These are phyloP conservation scores for Nephrotoma appendiculata DNA, from an alignment of 2,888 invertebrate species.

Conservation along the genomic window DNA sequence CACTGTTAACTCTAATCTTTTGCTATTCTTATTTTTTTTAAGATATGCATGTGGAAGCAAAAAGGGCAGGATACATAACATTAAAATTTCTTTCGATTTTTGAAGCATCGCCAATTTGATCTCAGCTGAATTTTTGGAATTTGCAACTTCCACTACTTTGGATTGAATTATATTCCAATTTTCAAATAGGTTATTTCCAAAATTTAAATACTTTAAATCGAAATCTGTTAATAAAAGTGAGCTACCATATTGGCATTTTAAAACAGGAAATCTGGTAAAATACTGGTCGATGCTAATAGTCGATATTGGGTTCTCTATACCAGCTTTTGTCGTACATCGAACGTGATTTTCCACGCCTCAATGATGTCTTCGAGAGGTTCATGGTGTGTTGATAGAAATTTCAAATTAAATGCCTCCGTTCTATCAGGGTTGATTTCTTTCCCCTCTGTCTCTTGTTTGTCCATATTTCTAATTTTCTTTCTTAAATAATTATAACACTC, in stretches of 20 bases:
- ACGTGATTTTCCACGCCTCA: background rate
- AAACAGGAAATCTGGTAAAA: background rate
- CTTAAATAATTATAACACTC: background rate
- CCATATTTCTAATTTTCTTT: background rate
- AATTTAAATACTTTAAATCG: background rate
- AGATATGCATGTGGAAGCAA: background rate
- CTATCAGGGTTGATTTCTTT: background rate
- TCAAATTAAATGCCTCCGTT: background rate
- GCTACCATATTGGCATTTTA: background rate
- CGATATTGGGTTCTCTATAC: background rate
- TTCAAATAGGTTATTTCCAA: background rate
- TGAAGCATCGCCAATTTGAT: background rate
- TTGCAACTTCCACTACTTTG: background rate
- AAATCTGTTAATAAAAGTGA: background rate
- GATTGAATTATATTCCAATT: background rate
- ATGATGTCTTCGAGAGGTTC: background rate
- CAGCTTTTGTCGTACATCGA: background rate
- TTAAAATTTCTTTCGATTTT: background rate
- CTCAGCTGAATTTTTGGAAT: background rate
- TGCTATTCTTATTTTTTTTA: background rate
- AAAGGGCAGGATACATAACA: background rate
- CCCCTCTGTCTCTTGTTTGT: background rate
- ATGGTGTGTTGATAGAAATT: background rate
- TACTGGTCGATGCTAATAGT: background rate
- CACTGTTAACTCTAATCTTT: background rate